phyloP scores from a whole-genome alignment of 2,888 invertebrate genomes.

The Dimorphilus gyrociliatus region DNA sequence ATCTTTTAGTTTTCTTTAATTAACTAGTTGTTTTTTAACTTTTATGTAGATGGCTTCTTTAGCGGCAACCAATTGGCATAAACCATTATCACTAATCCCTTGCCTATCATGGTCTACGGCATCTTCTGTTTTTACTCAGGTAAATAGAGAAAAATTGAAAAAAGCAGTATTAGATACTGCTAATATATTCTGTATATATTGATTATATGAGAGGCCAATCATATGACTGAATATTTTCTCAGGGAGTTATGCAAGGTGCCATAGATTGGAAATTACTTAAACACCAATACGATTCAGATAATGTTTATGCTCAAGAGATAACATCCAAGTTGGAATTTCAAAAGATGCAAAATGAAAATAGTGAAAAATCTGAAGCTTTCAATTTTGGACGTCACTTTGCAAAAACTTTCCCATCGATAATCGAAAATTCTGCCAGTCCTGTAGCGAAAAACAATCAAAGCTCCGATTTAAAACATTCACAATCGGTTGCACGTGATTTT shows the following conservation, averaged over 20 bases:
- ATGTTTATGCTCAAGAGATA: conserved; percentile 60
- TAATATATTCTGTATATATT: neutral
- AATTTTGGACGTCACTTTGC: no score
- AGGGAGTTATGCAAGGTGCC: conserved; percentile 87
- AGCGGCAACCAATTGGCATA: conserved; percentile 86
- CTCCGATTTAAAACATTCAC: neutral
- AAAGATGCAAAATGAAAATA: no score
- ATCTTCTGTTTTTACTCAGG: conserved; percentile 69
- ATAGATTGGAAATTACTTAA: conserved; percentile 84
- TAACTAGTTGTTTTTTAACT: conserved; percentile 1
- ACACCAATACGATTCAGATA: conserved; percentile 66
- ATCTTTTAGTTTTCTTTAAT: neutral
- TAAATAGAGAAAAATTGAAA: conserved; percentile 10
- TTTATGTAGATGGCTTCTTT: conserved; percentile 77
- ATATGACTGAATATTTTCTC: conserved; percentile 10
- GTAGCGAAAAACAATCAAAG: no score
- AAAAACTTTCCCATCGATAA: no score
- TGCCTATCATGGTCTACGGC: conserved; percentile 96
- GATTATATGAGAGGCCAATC: neutral
- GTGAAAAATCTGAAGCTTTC: no score
- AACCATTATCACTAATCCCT: conserved; percentile 79
- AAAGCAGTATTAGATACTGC: neutral
- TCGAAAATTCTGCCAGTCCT: no score
- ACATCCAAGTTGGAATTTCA: no score
- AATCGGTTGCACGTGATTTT: conserved; percentile 62